Base-by-base conservation (phyloP, 2,888 invertebrate genomes). In the Phortica magna region DNA sequence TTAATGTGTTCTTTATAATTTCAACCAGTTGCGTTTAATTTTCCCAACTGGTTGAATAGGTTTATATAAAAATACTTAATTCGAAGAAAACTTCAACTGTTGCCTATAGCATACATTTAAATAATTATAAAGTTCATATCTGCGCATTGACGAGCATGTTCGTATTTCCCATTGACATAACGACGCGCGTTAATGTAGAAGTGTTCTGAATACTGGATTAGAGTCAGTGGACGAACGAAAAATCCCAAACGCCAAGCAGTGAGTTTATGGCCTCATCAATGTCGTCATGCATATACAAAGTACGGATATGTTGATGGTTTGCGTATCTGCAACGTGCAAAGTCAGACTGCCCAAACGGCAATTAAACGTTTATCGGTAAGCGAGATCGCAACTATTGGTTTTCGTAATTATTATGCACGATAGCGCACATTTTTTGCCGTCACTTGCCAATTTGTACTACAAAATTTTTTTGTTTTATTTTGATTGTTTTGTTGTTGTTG, bases 321-420 rank as follows among this genome's bases (percentile, higher is more conserved):
- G n/a, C 10, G 39, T 31, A 19, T 64, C 64, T 64, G 64, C 10
- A 22, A 48, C 48, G 48, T 9, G 10, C 9, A 48, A 48, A 48
- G 48, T 48, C 10, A 12, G 10, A 14, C 48, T 48, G 48, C 48
- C 14, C 10, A 31, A 31, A 31, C 19, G 22, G 22, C 22, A 61
- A 61, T 61, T 61, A 61, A 61, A 61, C 6, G 59, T 9, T 22
- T 68, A 68, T 19, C 48, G 42, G 42, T 19, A 43, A 19, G 48
- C 68, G 22, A 61, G 19, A 41, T 17, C 42, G 5, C 22, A 17
- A 67, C 4, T 17, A 14, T 64, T 64, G 12, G 31, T 65, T 65
- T n/a, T 65, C 41, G 43, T 19, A 68, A 68, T 68, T 68, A 48
- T 17, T 68, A 68, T 68, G 68, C 68, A 43, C n/a, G 14, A 17